These are phyloP conservation scores for Pterobdella sp. DNA, from an alignment of 2,888 invertebrate species.

Conservation along the genomic window DNA sequence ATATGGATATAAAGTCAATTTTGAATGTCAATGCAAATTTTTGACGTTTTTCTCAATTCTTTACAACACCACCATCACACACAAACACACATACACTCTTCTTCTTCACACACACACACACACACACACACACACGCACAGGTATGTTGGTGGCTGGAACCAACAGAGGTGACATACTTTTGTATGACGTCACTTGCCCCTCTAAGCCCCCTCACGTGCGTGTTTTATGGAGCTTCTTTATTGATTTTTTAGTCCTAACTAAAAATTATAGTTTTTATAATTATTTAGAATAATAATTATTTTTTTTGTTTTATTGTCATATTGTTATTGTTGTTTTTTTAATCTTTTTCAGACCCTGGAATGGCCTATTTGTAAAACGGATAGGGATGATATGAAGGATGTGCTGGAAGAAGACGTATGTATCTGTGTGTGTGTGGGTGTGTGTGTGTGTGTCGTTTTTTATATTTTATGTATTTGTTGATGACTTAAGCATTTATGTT, in stretches of 20 bases:
- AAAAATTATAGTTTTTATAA: neutral
- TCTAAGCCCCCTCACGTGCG: no score
- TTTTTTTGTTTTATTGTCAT: neutral
- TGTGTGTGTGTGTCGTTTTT: no score
- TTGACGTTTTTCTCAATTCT: no score
- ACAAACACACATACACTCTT: neutral
- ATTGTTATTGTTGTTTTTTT: neutral
- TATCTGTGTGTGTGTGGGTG: neutral
- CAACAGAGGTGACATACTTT: neutral
- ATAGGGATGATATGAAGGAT: neutral
- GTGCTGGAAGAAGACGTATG: slow-evolving; percentile 15
- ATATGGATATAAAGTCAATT: no score
- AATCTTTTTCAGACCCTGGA: slow-evolving; percentile 16
- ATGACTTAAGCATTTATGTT: no score
- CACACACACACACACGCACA: neutral
- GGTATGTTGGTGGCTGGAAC: neutral
- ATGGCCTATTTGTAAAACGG: slow-evolving; percentile 24
- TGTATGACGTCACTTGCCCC: neutral
- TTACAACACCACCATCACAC: no score
- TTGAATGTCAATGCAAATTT: no score
- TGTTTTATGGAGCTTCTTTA: no score
- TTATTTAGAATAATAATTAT: neutral
- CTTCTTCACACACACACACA: neutral
- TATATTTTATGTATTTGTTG: no score
- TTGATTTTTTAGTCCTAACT: neutral